phyloP scores from a whole-genome alignment of 2,113 vertebrate genomes.

The Theristicus caerulescens region DNA sequence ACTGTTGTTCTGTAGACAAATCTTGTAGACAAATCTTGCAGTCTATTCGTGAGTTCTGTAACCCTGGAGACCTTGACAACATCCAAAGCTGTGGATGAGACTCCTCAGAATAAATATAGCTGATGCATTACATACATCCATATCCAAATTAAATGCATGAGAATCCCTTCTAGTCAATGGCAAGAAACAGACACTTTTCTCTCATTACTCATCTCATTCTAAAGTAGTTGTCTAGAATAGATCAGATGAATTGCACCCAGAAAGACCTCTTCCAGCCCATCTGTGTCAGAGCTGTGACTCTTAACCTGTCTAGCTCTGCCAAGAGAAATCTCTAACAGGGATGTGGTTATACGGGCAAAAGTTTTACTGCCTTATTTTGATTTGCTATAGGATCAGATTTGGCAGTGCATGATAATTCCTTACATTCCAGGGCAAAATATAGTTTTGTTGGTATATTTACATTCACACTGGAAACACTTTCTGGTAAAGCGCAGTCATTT shows the following conservation, averaged over 20 bases:
- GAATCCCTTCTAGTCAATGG: neutral
- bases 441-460: neutral
- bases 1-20: neutral
- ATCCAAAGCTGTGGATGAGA: neutral
- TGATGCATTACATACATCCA: neutral
- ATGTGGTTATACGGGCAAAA: neutral
- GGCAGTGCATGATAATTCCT: neutral
- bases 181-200: neutral
- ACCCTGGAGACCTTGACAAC: neutral
- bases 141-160: neutral
- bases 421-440: neutral
- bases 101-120: neutral
- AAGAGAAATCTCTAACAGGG: neutral
- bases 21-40: neutral
- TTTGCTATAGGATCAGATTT: neutral
- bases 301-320: neutral
- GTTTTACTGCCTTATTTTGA: neutral
- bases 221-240: neutral
- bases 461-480: neutral
- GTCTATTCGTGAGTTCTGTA: neutral
- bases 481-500: neutral
- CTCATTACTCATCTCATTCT: neutral
- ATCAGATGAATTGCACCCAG: neutral
- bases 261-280: neutral
- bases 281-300: neutral